Percentiles rank a stretch among this genome's conserved stretches.
phyloP scores from a whole-genome alignment of 2,888 invertebrate species.

The Phortica okadai region DNA sequence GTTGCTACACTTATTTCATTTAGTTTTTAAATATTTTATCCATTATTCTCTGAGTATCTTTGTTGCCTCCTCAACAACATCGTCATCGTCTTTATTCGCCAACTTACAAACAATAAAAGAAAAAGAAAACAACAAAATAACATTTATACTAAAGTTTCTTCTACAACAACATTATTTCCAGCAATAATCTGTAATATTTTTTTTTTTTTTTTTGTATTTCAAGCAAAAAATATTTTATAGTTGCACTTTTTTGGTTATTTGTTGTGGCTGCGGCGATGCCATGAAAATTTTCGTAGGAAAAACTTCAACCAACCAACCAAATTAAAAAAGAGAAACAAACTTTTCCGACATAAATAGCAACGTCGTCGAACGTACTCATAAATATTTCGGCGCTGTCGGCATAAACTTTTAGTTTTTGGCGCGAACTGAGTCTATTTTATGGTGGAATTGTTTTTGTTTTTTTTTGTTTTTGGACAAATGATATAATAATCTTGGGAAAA shows the following conservation, averaged over 20 bases:
- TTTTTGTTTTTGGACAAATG: constrained; percentile 20
- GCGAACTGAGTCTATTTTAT: constrained; percentile 13
- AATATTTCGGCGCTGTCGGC: constrained; percentile 59
- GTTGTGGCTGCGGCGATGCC: background rate
- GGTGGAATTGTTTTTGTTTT: background rate
- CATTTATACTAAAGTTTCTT: constrained; percentile 49
- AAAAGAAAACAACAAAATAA: constrained; percentile 21
- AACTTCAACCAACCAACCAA: constrained; percentile 19
- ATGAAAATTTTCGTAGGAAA: constrained; percentile 1
- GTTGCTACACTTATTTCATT: constrained; percentile 36
- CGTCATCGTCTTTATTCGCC: constrained; percentile 27
- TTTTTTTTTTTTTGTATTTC: constrained; percentile 34
- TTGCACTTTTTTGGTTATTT: constrained; percentile 55
- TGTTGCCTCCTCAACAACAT: constrained; percentile 64
- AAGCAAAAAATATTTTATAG: constrained; percentile 60
- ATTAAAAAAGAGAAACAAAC: constrained; percentile 9
- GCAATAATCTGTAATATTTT: constrained; percentile 57
- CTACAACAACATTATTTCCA: constrained; percentile 58
- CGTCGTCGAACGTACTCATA: constrained; percentile 52
- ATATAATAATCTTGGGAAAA: constrained; percentile 28
- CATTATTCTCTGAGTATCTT: constrained; percentile 51
- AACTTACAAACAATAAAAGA: constrained; percentile 19
- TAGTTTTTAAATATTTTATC: constrained; percentile 35
- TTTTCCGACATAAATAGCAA: constrained; percentile 36
- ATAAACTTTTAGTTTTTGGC: constrained; percentile 1